Evolutionary conservation across 2,113 vertebrate genomes (phyloP), one percentile per base, ranked within the genome.

Genomic region (Coptodon rendalli): DNA sequence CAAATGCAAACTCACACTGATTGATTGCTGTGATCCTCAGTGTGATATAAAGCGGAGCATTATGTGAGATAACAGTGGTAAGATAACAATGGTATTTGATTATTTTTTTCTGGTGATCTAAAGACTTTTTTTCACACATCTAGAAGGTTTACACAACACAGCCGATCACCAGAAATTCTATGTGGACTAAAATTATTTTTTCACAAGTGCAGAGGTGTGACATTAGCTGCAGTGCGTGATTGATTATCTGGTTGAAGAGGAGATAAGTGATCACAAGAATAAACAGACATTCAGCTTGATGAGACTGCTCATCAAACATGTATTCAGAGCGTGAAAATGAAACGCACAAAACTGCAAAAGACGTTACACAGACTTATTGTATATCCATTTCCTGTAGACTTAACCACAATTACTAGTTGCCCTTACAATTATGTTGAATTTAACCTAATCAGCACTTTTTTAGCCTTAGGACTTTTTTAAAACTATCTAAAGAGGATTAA

Each of bases 1-100:
- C 84, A 82, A 86, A 89, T 59, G 79, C 84, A 92, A 90, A 90
- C 86, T 82, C 22, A 8, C 83, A 84, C 31, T 95, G 93, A 94
- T 89, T 91, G 89, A 94, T 92, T 73, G 80, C 80, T 91, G 76
- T 16, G 7, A 79, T 80, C 81, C 89, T 83, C 80, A 80, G 79
- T 82, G 78, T 90, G 92, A 92, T 89, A 94, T 93, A 89, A 89
- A 84, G 80, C 36, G 85, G 76, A 79, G 90, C 87, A 93, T 94
- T 91, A 86, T 90, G 89, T 92, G 90, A 92, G 90, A 66, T 38
- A 66, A 66, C 34, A 66, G 88, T 76, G 87, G 83, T 48, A 59
- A 87, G 85, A 91, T 92, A 91, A 87, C 83, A 9, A 50, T 38
- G 52, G 88, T 81, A 87, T 93, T 90, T 90, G 31, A 82, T 12